Conservation (phyloP, 2,888 invertebrate genomes). For the Strigamia maritima region DNA sequence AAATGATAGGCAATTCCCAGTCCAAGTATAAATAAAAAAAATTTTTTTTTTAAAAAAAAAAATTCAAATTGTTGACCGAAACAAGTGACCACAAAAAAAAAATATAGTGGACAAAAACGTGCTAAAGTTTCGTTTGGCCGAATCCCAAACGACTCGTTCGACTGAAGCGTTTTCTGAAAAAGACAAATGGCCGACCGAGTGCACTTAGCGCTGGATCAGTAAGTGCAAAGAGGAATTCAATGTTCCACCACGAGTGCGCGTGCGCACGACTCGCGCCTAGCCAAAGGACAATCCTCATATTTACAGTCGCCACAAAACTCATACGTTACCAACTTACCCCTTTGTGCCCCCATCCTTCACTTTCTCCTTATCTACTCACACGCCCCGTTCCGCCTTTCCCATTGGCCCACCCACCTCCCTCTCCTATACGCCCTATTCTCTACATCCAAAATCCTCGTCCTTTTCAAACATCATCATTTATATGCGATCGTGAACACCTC, state of each 20-base stretch:
- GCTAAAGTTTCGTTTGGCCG: constrained; percentile 25
- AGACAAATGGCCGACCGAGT: constrained; percentile 23
- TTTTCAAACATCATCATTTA: background rate
- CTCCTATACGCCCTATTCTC: background rate
- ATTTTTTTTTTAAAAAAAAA: background rate
- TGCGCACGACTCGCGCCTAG: background rate
- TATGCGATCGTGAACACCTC: background rate
- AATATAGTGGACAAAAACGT: constrained; percentile 12
- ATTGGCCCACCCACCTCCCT: background rate
- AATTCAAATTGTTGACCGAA: background rate
- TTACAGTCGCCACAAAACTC: constrained; percentile 17
- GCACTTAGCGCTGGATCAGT: constrained; percentile 23
- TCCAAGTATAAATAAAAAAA: background rate
- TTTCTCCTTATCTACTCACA: constrained; percentile 1
- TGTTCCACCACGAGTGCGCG: constrained; percentile 11
- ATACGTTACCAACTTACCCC: constrained; percentile 15
- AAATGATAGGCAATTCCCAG: background rate
- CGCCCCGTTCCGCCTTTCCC: background rate
- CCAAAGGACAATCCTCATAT: constrained; percentile 27
- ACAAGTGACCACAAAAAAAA: background rate
- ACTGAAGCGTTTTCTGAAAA: constrained; percentile 20
- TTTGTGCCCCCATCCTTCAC: constrained; percentile 23
- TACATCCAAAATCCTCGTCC: background rate
- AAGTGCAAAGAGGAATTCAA: constrained; percentile 21
- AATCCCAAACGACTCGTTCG: constrained; percentile 12